Evolutionary conservation across 2,797 vertebrate genomes (phyloP), one percentile per base, ranked within the genome.

Genomic region (Hypotaenidia okinawae): DNA sequence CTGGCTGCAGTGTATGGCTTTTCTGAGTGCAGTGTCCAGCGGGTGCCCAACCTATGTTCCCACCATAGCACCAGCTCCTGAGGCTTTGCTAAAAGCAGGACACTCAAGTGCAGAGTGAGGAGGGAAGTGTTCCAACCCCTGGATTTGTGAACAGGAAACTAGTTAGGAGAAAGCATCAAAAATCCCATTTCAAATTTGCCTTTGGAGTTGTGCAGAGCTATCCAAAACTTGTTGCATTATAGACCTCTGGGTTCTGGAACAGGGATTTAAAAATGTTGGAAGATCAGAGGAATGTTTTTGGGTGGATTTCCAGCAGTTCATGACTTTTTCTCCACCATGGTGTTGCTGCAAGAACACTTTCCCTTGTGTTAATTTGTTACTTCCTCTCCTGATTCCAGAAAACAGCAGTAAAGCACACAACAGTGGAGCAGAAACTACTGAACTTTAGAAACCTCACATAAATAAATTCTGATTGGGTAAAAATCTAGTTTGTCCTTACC

Each of bases 331-430:
- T 64, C 49, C 33, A 54, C 52, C 8, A 1, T 27, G 59, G 37
- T 37, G n/a, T 41, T 91, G 89, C 83, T 93, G 72, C 52, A 92
- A 78, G 83, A 89, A 89, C 77, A 87, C 39, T 90, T 88, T 87
- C 63, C 55, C 80, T 77, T 68, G 83, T 80, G 93, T 61, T 96
- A 95, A 95, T 96, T 85, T 97, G 89, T 94, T 95, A 96, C 84
- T 95, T 96, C 96, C 94, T 85, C 78, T 91, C 58, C 84, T 55
- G 68, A 45, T 79, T 92, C 89, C 92, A 96, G 81, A 80, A 87
- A 92, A 84, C 90, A 94, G 93, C 92, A 92, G 89, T 83, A 84
- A 89, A 93, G 39, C 84, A 77, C 59, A 64, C 18, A 89, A 84
- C 61, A 64, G 33, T 19, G 16, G 32, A 79, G 49, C 63, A 23